These are phyloP conservation scores for Ophion ellenae DNA, from an alignment of 2,888 invertebrate genomes.

Conservation along the genomic window DNA sequence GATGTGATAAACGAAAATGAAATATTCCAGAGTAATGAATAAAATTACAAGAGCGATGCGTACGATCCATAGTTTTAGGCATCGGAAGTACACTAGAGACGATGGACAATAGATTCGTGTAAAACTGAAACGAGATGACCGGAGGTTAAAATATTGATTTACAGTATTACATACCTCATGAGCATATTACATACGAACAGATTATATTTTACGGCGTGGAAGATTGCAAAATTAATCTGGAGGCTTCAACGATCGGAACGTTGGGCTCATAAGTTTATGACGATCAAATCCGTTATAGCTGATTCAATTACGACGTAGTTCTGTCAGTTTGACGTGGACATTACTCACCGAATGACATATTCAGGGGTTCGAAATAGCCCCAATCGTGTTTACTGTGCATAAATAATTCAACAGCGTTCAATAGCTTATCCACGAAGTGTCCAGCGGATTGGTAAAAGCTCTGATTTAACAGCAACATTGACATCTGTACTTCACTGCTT, in stretches of 20 bases:
- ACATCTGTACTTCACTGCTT: neutral
- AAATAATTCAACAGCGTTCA: conserved; percentile 28
- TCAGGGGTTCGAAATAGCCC: conserved; percentile 14
- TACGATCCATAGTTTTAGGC: too few relatives aligned
- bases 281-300: conserved; percentile 25
- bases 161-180: neutral
- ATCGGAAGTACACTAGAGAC: too few relatives aligned
- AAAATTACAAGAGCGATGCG: too few relatives aligned
- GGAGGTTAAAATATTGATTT: conserved; percentile 15
- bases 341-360: conserved; percentile 32
- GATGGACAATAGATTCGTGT: neutral
- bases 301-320: conserved; percentile 34
- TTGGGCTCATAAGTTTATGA: conserved; percentile 6
- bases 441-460: conserved; percentile 10
- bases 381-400: neutral
- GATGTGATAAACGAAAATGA: too few relatives aligned
- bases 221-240: conserved; percentile 5
- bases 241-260: conserved; percentile 8
- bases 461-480: neutral
- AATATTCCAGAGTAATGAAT: too few relatives aligned
- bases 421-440: conserved; percentile 20
- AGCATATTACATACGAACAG: neutral
- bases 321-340: conserved; percentile 34
- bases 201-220: neutral
- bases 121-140: neutral